phyloP scores from a whole-genome alignment of 2,888 invertebrate genomes.

The Steinernema scapterisci region DNA sequence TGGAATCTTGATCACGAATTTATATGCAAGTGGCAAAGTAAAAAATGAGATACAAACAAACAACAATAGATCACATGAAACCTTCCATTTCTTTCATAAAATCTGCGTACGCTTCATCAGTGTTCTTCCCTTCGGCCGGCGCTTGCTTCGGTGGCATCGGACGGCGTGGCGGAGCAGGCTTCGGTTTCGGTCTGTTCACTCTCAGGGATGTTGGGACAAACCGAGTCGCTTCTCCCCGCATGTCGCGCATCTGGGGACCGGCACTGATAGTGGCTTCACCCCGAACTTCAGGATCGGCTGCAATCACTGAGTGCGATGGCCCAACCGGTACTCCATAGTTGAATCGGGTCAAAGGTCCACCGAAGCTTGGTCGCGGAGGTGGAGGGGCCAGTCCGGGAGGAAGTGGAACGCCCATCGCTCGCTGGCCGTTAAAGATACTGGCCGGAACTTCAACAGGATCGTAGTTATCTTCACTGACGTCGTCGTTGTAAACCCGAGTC shows the following conservation, averaged over 20 bases:
- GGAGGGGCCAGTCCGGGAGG: not conserved
- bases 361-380: not conserved
- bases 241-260: slow-evolving; percentile 84
- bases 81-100: slow-evolving; percentile 99
- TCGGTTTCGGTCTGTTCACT: not conserved
- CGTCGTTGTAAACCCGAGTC: slow-evolving; percentile 27
- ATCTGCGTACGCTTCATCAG: slow-evolving; percentile 96
- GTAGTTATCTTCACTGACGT: slow-evolving; percentile 52
- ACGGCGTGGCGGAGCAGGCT: not conserved
- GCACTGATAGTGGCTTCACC: slow-evolving; percentile 73
- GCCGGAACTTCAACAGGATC: slow-evolving; percentile 50
- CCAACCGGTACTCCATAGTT: not conserved
- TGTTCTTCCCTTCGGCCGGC: slow-evolving; percentile 71
- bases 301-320: not conserved
- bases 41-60: too few relatives aligned
- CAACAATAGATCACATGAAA: slow-evolving; percentile 74
- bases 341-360: not conserved
- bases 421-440: not conserved
- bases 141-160: not conserved
- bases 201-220: slow-evolving; percentile 41
- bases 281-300: not conserved
- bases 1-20: too few relatives aligned
- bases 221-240: slow-evolving; percentile 79
- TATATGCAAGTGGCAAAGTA: too few relatives aligned
- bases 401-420: slow-evolving; percentile 2